phyloP scores from a whole-genome alignment of 2,888 invertebrate species.

The Polymixis flavicincta region DNA sequence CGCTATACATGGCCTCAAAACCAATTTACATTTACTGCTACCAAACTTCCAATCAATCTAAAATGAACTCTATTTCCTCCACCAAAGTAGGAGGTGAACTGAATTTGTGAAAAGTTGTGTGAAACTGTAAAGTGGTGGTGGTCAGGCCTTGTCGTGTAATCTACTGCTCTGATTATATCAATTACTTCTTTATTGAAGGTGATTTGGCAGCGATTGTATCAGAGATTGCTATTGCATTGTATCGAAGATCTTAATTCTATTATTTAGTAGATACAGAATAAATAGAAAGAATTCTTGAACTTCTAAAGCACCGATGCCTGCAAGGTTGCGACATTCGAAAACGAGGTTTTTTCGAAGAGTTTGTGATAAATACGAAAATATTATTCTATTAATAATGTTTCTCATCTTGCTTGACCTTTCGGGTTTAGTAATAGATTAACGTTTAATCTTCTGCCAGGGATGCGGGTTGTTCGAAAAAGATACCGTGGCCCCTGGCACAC shows the following conservation, averaged over 20 bases:
- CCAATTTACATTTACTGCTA: slow-evolving; percentile 54
- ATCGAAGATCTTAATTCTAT: slow-evolving; percentile 63
- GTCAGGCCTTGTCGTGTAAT: slow-evolving; percentile 72
- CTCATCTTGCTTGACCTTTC: slow-evolving; percentile 17
- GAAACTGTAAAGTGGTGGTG: slow-evolving; percentile 51
- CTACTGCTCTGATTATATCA: slow-evolving; percentile 79
- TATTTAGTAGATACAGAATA: slow-evolving; percentile 62
- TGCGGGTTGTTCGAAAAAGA: too few species aligned
- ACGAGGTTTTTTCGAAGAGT: slow-evolving; percentile 39
- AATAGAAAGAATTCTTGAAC: slow-evolving; percentile 51
- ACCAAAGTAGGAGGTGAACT: background rate
- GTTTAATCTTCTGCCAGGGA: too few species aligned
- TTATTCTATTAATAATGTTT: slow-evolving; percentile 51
- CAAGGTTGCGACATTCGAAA: slow-evolving; percentile 55
- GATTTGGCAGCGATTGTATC: slow-evolving; percentile 69
- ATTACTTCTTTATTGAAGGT: slow-evolving; percentile 75
- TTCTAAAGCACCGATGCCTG: slow-evolving; percentile 49
- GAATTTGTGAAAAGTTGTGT: slow-evolving; percentile 9
- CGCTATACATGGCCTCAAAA: slow-evolving; percentile 60
- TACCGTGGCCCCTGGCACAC: too few species aligned
- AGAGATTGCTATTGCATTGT: slow-evolving; percentile 51
- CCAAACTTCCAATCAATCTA: slow-evolving; percentile 30
- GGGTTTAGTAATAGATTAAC: slow-evolving; percentile 10
- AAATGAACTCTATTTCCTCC: slow-evolving; percentile 43
- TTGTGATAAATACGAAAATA: slow-evolving; percentile 43